These are phyloP conservation scores for Hirudo medicinalis DNA, from an alignment of 1,140 invertebrate species.

Conservation along the genomic window DNA sequence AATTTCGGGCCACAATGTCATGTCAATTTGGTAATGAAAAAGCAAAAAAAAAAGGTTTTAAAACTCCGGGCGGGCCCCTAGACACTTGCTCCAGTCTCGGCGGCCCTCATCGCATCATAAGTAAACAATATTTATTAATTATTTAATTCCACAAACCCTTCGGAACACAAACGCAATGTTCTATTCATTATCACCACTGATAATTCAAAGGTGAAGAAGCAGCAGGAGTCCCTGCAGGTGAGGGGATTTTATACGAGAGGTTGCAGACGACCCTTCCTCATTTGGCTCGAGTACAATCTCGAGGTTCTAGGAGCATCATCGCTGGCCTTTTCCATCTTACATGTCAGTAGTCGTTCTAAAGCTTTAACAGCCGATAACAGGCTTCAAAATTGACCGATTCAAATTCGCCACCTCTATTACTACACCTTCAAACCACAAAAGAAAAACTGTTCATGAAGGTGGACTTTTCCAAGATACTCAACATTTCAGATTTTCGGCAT, in stretches of 20 bases:
- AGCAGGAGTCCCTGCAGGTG: not conserved
- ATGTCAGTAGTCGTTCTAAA: conserved; percentile 12
- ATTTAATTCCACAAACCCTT: too few species aligned
- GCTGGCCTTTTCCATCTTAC: conserved; percentile 19
- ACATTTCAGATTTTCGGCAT: conserved; percentile 19
- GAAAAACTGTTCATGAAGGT: too few species aligned
- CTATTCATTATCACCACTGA: too few species aligned
- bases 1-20: too few species aligned
- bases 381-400: not conserved
- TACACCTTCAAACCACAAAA: not conserved
- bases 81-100: too few species aligned
- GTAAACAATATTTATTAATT: too few species aligned
- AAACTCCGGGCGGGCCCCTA: too few species aligned
- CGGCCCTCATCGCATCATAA: too few species aligned
- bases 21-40: too few species aligned
- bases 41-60: too few species aligned
- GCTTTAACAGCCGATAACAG: not conserved
- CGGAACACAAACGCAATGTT: too few species aligned
- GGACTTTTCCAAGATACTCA: not conserved
- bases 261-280: conserved; percentile 13
- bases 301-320: conserved; percentile 20
- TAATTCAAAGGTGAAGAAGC: conserved; percentile 1
- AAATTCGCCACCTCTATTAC: not conserved
- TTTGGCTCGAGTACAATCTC: conserved; percentile 21
- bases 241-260: conserved; percentile 16